phyloP scores from a whole-genome alignment of 2,797 vertebrate genomes.

The Halcyon chelicuti region DNA sequence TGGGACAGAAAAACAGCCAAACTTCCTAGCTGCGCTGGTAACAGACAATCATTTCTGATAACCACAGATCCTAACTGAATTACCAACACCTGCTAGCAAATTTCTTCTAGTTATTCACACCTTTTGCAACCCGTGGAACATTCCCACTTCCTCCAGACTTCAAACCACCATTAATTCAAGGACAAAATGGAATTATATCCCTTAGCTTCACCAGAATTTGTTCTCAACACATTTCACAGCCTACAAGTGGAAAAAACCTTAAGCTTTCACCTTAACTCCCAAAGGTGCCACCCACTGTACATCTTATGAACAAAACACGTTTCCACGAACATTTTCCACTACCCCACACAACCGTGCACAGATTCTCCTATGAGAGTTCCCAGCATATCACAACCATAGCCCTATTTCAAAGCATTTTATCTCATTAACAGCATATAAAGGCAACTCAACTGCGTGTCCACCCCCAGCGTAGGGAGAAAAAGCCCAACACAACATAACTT shows the following conservation, averaged over 20 bases:
- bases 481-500: not conserved
- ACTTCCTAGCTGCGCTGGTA: conserved; percentile 21
- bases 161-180: not conserved
- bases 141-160: conserved; percentile 9
- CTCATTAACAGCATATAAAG: not conserved
- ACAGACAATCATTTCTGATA: conserved; percentile 55
- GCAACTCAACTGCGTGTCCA: not conserved
- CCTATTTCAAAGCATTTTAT: not conserved
- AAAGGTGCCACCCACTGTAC: not conserved
- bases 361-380: not conserved
- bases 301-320: not conserved
- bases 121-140: not conserved
- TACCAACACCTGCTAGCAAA: conserved; percentile 25
- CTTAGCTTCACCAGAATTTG: not conserved
- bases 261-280: not conserved
- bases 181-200: not conserved
- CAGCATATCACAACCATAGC: not conserved
- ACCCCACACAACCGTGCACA: not conserved
- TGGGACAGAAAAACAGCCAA: not conserved
- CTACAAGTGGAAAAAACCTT: not conserved
- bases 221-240: not conserved
- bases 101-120: conserved; percentile 53
- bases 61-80: conserved; percentile 7
- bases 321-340: not conserved
- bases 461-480: not conserved